Evolutionary conservation across 2,797 vertebrate species (phyloP), one percentile per base, ranked within the genome.

Genomic region (Phoeniculus purpureus): DNA sequence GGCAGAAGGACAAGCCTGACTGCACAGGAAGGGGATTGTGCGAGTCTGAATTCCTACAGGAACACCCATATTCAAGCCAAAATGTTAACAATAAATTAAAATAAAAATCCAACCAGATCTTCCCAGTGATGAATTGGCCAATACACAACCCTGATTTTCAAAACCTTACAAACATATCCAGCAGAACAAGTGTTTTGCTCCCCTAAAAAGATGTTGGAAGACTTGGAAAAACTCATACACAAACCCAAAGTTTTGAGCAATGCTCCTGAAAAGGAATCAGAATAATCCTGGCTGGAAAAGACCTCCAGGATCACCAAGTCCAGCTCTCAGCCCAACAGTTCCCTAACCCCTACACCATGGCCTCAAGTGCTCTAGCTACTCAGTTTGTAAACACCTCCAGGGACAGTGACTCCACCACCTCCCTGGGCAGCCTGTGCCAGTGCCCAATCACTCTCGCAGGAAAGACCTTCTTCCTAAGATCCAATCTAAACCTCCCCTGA

Each of bases 21-120:
- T 51, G 65, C 25, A 48, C 18, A 29, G 47, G 59, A 23, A 0
- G 0, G 5, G 34, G 4, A 16, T 64, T 31, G 4, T 11, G 8
- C 7, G 37, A 60, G 40, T 10, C 73, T 55, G 12, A 50, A 60
- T 60, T 59, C 51, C 51, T 73, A 8, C 19, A 32, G 18, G 74
- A 79, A 34, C 58, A 56, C 27, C 18, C 12, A 60, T 60, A 50
- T 4, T 48, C 25, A 26, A 25, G 6, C 19, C 23, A 31, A 89
- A 72, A 7, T 3, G 8, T 27, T n/a, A 26, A 52, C 70, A 20
- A 50, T 26, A 34, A 59, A 76, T 43, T 40, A 34, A 10, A 12
- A 8, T 10, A 58, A 58, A 32, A 58, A 32, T 45, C 64, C 78
- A 56, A 2, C 23, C 27, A 61, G 40, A 25, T 32, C n/a, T 75